Base-by-base conservation (phyloP, 1,140 invertebrate species). In the Tenebrio molitor region DNA sequence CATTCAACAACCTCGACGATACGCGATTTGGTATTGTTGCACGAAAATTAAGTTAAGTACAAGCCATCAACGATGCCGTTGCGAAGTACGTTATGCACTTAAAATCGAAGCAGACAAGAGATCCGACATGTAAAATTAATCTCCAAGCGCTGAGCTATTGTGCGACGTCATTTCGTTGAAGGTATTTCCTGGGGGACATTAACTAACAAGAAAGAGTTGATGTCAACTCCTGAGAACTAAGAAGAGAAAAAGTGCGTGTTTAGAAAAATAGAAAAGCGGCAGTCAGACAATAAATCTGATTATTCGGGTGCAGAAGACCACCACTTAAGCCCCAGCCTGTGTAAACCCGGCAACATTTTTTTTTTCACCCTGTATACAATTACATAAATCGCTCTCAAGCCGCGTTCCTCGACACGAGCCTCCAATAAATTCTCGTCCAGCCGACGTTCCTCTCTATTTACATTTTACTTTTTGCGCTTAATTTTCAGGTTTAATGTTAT, bases 321-420 rank as follows among this genome's bases (percentile, higher is more conserved):
- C n/a, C n/a, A n/a, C 29, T 33, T 33, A 8, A 33, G 29, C 4
- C 3, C 29, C 4, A 33, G 29, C 4, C n/a, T n/a, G n/a, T n/a
- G n/a, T n/a, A 50, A 50, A 19, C 44, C 44, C 7, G 7, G 10
- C 21, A 16, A 50, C 10, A 15, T 14, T 0, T 0, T 2, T 15
- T 2, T 50, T 14, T n/a, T n/a, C n/a, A n/a, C n/a, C n/a, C n/a
- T n/a, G n/a, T 50, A 50, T 19, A 39, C n/a, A 66, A 75, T 75
- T 75, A 72, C 71, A 76, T 76, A 76, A 76, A 76, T 76, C 70
- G 71, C 33, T 72, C 25, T 41, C 10, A 19, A 62, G 69, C 41
- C 34, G 44, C 67, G 64, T 70, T 50, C 44, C 25, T 34, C 41
- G 65, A 29, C 33, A 44, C 74, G 64, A 71, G 70, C 46, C 42